Base-by-base conservation (phyloP, 37 sponge, comb jelly and placozoan species). In the Diacarnus erythraeanus region DNA sequence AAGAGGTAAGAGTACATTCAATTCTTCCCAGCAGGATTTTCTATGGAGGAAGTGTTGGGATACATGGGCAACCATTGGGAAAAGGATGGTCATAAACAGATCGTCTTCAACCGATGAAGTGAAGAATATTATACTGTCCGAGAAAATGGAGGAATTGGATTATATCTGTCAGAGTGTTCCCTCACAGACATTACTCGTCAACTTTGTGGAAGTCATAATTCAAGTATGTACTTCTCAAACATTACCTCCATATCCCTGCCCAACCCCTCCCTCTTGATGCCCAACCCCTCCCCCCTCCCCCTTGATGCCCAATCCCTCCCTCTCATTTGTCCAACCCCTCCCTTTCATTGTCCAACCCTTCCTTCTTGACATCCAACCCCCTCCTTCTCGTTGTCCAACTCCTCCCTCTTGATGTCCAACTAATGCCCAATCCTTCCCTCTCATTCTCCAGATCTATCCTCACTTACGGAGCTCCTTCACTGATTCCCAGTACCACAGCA, bases 21-120 rank as follows among this genome's bases (percentile, higher is more conserved):
- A 18, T 54, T 12, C 57, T 21, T 18, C 18, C 21, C 20, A 8
- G 30, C 29, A 61, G 25, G 64, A 61, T 61, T 61, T 61, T 12
- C 21, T 82, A 30, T 87, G 88, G 88, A 69, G 20, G 29, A 77
- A 78, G 40, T 83, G 84, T 0, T 91, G 83, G 88, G 22, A 59
- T 26, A 43, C 71, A 0, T 87, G 88, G 90, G 31, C 17, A 15
- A 51, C 30, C 42, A 80, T 89, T 31, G 90, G 90, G 0, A 33
- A 47, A 20, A 40, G 81, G 64, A 41, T 54, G 25, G 75, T 81
- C 12, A 29, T 34, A 25, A 30, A 34, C 2, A 54, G 73, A 1
- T 9, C 60, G 0, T 82, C 76, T 0, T 5, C 59, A 9, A 15
- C 22, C 56, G 69, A 74, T 33, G 23, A 40, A 17, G 21, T 86